Conservation (phyloP, 2,113 vertebrate species). For the Solenodon paradoxus region DNA sequence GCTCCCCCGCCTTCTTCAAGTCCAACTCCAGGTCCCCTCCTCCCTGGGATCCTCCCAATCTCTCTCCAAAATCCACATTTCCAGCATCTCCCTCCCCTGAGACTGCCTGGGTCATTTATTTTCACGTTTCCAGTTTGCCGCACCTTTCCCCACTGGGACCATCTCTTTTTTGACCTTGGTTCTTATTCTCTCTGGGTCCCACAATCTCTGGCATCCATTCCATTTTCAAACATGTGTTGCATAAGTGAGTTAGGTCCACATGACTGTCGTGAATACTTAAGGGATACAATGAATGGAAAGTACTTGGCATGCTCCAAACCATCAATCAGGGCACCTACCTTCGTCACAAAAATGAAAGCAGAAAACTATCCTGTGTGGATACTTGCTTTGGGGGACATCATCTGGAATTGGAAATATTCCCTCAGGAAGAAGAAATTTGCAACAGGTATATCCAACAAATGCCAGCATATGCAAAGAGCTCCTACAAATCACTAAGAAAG, state of each 20-base stretch:
- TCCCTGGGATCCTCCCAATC: background rate
- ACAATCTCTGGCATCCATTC: background rate
- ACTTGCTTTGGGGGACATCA: background rate
- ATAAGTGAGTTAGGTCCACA: background rate
- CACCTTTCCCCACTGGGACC: background rate
- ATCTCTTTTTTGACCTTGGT: background rate
- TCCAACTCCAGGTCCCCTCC: background rate
- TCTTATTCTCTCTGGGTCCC: background rate
- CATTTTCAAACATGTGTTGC: conserved; percentile 3
- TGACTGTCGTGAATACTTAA: background rate
- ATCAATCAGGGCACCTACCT: background rate
- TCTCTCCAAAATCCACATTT: background rate
- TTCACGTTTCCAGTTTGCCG: background rate
- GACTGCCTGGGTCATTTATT: background rate
- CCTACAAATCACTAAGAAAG: background rate
- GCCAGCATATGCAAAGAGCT: background rate
- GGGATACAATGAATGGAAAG: background rate
- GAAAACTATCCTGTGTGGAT: background rate
- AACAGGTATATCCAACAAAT: background rate
- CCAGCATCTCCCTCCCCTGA: background rate
- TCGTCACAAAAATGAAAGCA: background rate
- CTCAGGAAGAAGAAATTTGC: background rate
- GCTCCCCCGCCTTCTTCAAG: background rate
- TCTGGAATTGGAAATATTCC: background rate
- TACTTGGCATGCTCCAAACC: background rate